Conservation (phyloP, 2,113 vertebrate species). For the Aleadryas rufinucha region DNA sequence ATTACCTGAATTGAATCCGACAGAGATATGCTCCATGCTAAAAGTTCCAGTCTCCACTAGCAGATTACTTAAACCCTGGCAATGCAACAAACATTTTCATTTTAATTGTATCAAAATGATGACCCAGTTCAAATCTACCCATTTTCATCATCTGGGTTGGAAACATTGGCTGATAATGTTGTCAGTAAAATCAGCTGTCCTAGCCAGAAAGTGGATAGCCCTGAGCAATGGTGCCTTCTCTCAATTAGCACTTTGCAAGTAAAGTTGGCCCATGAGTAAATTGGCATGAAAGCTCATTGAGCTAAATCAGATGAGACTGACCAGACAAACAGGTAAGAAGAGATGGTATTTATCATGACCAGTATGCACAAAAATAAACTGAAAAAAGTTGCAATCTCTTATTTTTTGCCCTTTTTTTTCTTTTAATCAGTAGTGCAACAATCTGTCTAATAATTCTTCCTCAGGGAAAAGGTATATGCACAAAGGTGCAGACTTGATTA, state of each 20-base stretch:
- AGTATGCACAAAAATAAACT: not conserved
- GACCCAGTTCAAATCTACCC: not conserved
- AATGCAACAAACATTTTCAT: not conserved
- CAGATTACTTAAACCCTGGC: not conserved
- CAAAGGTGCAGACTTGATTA: not conserved
- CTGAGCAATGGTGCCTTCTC: not conserved
- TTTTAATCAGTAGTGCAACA: not conserved
- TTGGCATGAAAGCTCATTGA: not conserved
- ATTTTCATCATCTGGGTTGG: not conserved
- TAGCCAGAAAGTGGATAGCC: not conserved
- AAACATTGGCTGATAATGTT: constrained; percentile 23
- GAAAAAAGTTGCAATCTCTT: not conserved
- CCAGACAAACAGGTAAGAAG: not conserved
- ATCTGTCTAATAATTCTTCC: not conserved
- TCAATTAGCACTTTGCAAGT: constrained; percentile 23
- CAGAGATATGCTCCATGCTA: not conserved
- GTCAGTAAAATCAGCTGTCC: constrained; percentile 23
- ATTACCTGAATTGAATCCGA: constrained; percentile 14
- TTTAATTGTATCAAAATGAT: not conserved
- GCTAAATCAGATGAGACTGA: not conserved
- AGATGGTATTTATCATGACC: not conserved
- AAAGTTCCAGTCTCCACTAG: not conserved
- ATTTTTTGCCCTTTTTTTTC: not conserved
- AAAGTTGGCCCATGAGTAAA: not conserved
- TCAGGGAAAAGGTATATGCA: not conserved